phyloP scores from a whole-genome alignment of 2,888 invertebrate genomes.

The Margaritifera margaritifera region DNA sequence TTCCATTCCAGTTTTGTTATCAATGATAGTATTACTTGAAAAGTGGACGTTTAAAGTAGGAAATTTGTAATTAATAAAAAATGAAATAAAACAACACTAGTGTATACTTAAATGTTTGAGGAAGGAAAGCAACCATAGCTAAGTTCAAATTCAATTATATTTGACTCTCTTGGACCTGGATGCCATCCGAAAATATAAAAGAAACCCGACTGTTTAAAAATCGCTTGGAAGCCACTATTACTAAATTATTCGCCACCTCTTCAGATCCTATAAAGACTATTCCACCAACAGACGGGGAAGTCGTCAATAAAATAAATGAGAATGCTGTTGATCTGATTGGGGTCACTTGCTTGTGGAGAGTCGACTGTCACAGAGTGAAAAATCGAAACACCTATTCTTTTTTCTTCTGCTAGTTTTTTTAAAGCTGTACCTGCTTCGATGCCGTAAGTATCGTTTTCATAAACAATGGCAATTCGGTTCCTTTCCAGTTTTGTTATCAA shows the following conservation, averaged over 20 bases:
- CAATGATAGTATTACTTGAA: slow-evolving; percentile 39
- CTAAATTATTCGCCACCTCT: slow-evolving; percentile 3
- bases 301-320: background rate
- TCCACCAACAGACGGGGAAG: slow-evolving; percentile 10
- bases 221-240: slow-evolving; percentile 4
- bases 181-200: slow-evolving; percentile 10
- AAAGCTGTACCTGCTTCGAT: slow-evolving; percentile 18
- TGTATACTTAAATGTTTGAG: too few relatives aligned
- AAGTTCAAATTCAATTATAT: too few relatives aligned
- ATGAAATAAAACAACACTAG: too few relatives aligned
- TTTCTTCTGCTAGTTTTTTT: slow-evolving; percentile 7
- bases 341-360: too few relatives aligned
- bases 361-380: background rate
- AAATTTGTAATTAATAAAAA: too few relatives aligned
- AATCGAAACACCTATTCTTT: slow-evolving; percentile 32
- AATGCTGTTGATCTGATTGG: too few relatives aligned
- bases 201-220: slow-evolving; percentile 1
- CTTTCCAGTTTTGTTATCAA: slow-evolving; percentile 36
- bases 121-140: too few relatives aligned
- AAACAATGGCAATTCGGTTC: slow-evolving; percentile 49
- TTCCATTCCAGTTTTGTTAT: slow-evolving; percentile 44
- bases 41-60: background rate
- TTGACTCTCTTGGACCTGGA: background rate
- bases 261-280: slow-evolving; percentile 14
- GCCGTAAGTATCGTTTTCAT: slow-evolving; percentile 42